These are phyloP conservation scores for Acanthiza pusilla DNA, from an alignment of 2,797 vertebrate species.

Conservation along the genomic window DNA sequence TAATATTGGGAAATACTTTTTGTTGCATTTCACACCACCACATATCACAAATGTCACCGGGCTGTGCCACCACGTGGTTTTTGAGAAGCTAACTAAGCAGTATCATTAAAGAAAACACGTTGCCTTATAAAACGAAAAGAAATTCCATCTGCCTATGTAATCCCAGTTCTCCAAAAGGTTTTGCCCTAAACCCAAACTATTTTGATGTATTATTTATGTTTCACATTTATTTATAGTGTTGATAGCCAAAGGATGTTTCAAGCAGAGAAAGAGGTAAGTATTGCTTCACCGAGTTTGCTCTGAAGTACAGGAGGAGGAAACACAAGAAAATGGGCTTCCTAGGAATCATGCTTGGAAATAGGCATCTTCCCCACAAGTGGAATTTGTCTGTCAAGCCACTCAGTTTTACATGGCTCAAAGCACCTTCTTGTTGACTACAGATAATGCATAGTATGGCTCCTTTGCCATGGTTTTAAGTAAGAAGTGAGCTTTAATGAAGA, in stretches of 20 bases:
- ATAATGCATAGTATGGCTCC: neutral
- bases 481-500: neutral
- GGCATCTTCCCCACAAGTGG: neutral
- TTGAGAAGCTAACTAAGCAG: neutral
- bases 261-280: neutral
- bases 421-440: neutral
- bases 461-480: neutral
- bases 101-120: neutral
- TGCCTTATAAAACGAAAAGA: neutral
- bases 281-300: neutral
- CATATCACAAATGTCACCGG: neutral
- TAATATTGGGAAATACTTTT: conserved; percentile 14
- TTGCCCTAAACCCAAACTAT: neutral
- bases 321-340: neutral
- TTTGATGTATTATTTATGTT: neutral
- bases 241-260: neutral
- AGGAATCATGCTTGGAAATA: neutral
- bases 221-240: neutral
- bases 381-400: neutral
- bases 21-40: neutral
- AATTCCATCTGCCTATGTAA: neutral
- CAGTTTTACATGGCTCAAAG: neutral
- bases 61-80: neutral
- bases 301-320: neutral
- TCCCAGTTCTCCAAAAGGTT: neutral